Conservation (phyloP, 2,797 vertebrate genomes). For the Sparidentex hasta region DNA sequence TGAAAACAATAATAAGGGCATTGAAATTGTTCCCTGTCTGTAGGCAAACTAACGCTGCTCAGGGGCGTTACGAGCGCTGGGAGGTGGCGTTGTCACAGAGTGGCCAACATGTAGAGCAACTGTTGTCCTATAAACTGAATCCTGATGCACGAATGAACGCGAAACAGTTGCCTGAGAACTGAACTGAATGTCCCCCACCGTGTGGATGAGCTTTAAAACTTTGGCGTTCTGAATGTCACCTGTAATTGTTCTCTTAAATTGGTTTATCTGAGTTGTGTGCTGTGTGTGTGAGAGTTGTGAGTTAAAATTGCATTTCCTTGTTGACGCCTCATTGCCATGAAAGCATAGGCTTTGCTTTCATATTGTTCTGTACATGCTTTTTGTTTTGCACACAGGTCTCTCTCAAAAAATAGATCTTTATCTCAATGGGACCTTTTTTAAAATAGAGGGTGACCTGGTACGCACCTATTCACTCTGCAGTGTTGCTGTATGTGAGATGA, state of each 20-base stretch:
- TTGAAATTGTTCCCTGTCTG: conserved; percentile 54
- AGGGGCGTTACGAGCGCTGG: conserved; percentile 29
- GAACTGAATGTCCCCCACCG: background rate
- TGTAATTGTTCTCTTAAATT: background rate
- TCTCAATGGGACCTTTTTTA: background rate
- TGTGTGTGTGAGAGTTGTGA: background rate
- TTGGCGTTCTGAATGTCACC: background rate
- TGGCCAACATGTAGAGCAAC: background rate
- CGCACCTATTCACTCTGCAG: background rate
- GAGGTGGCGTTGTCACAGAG: background rate
- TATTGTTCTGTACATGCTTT: background rate
- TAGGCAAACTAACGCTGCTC: conserved; percentile 49
- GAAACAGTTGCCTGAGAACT: background rate
- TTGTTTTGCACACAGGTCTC: too few species aligned
- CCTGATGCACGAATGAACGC: background rate
- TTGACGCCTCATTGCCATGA: background rate
- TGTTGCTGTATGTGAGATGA: background rate
- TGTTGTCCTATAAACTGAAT: background rate
- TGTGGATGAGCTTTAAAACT: background rate
- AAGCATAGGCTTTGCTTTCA: background rate
- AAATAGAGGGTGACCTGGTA: background rate
- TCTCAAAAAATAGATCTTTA: background rate
- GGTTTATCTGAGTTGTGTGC: background rate
- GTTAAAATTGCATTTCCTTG: background rate
- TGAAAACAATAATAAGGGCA: conserved; percentile 19